phyloP scores from a whole-genome alignment of 1,140 invertebrate genomes.

The Gonatopus flavifemur region DNA sequence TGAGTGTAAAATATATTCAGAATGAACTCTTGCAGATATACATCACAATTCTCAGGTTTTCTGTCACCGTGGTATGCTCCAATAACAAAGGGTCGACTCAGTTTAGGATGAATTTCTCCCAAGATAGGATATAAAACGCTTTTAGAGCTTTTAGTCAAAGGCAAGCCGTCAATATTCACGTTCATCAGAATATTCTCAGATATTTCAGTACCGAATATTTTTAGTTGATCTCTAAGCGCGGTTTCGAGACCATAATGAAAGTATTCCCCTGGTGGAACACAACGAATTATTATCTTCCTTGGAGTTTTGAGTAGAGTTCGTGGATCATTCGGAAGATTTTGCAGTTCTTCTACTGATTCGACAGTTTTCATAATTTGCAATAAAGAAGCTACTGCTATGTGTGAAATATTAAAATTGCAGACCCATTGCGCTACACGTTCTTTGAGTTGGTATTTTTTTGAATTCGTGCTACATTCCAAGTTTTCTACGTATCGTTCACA shows the following conservation, averaged over 20 bases:
- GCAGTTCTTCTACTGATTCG: conserved; percentile 2
- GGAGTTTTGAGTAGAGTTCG: conserved; percentile 4
- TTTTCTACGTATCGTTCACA: no score
- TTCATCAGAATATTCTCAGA: no score
- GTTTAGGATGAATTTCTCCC: background rate
- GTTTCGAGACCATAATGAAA: background rate
- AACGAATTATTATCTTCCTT: conserved; percentile 1
- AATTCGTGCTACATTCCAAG: no score
- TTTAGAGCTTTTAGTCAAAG: no score
- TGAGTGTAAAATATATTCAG: no score
- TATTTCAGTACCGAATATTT: background rate
- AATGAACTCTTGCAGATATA: no score
- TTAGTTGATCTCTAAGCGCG: background rate
- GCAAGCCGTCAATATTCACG: no score
- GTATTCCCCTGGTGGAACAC: background rate
- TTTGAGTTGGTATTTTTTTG: no score
- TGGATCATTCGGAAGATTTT: conserved; percentile 8
- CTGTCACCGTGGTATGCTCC: conserved; percentile 4
- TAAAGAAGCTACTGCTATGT: background rate
- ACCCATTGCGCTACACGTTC: conserved; percentile 5
- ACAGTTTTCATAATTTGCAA: conserved; percentile 7
- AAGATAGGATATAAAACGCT: no score
- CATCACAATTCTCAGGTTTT: no score
- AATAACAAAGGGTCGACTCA: conserved; percentile 2
- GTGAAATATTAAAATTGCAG: conserved; percentile 6